phyloP scores from a whole-genome alignment of 2,797 vertebrate species.

The Poecilia velifera region DNA sequence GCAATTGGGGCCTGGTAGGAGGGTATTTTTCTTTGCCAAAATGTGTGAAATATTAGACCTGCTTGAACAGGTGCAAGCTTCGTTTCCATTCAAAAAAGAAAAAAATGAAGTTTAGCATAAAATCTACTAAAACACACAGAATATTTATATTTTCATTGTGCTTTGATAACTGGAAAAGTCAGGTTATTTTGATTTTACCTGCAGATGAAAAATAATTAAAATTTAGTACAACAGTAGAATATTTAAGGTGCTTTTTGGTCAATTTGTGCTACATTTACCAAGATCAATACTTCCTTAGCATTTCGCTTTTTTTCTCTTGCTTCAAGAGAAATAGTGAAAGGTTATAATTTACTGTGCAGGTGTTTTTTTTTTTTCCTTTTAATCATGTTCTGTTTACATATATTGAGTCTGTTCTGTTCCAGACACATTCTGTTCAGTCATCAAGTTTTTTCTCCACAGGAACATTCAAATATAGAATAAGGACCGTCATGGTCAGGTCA shows the following conservation, averaged over 20 bases:
- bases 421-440: neutral
- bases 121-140: neutral
- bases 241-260: neutral
- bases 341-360: neutral
- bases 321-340: neutral
- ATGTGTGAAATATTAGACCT: neutral
- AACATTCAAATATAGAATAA: neutral
- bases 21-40: neutral
- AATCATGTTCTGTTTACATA: neutral
- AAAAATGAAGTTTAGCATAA: neutral
- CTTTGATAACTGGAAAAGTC: neutral
- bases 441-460: neutral
- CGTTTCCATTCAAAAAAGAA: neutral
- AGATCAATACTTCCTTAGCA: neutral
- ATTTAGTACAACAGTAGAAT: neutral
- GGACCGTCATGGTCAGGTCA: neutral
- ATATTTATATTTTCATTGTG: neutral
- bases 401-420: neutral
- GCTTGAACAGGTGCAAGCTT: neutral
- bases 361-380: neutral
- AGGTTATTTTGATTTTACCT: neutral
- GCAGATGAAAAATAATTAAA: neutral
- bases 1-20: neutral
- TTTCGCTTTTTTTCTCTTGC: too few relatives aligned
- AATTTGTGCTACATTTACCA: neutral